phyloP scores from a whole-genome alignment of 1,140 invertebrate species.

The Drosophila tsacasi region DNA sequence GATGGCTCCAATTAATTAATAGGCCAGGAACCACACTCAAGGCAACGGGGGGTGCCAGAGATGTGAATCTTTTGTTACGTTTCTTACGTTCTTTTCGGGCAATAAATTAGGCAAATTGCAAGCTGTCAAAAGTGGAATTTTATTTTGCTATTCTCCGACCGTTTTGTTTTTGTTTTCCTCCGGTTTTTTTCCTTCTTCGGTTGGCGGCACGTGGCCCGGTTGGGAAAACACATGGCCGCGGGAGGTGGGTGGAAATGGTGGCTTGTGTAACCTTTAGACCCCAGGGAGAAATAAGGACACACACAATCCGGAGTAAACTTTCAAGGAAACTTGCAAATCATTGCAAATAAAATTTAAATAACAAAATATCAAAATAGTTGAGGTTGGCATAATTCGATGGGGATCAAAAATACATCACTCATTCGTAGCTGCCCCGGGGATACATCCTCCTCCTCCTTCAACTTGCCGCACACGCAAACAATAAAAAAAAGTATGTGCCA shows the following conservation, averaged over 20 bases:
- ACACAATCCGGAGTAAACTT: constrained; percentile 20
- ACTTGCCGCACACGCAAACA: constrained; percentile 59
- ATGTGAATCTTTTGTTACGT: constrained; percentile 44
- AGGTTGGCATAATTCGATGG: constrained; percentile 24
- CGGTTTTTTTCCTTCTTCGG: constrained; percentile 1
- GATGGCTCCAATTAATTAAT: constrained; percentile 51
- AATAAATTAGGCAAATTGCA: constrained; percentile 75
- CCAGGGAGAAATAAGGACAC: constrained; percentile 29
- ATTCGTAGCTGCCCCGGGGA: neutral
- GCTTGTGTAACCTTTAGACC: constrained; percentile 25
- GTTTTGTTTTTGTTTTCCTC: constrained; percentile 51
- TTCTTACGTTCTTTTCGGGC: constrained; percentile 39
- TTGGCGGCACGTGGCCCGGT: constrained; percentile 37
- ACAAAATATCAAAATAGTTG: constrained; percentile 33
- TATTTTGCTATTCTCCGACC: constrained; percentile 24
- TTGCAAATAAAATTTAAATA: constrained; percentile 28
- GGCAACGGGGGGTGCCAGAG: constrained; percentile 16
- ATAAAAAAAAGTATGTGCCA: constrained; percentile 52
- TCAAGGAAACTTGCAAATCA: constrained; percentile 36
- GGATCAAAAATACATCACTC: constrained; percentile 44
- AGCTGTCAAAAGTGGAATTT: constrained; percentile 66
- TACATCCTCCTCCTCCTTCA: constrained; percentile 11
- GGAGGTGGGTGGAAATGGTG: neutral
- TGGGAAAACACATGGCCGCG: constrained; percentile 42
- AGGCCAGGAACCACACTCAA: constrained; percentile 18